These are phyloP conservation scores for Aphaenogaster floridana DNA, from an alignment of 1,140 invertebrate genomes.

Conservation along the genomic window DNA sequence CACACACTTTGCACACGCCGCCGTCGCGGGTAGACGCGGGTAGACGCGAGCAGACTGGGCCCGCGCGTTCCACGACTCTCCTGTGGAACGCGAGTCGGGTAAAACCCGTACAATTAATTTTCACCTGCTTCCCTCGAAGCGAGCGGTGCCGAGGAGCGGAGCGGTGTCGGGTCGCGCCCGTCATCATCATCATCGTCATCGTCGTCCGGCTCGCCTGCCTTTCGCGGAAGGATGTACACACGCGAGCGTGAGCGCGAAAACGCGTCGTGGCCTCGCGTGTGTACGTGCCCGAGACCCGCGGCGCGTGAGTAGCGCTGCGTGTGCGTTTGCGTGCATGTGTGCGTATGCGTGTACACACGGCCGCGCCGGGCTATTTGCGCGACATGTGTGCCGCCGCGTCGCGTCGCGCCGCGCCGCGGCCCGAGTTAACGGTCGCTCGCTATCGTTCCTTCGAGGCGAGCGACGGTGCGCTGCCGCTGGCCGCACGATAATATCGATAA, in stretches of 20 bases:
- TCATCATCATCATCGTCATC: neutral
- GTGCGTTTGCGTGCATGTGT: conserved; percentile 5
- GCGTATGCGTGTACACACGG: conserved; percentile 7
- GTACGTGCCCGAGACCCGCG: neutral
- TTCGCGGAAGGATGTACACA: conserved; percentile 23
- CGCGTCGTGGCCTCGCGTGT: neutral
- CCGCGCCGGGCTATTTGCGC: conserved; percentile 52
- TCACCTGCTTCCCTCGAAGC: conserved; percentile 80
- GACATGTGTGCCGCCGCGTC: conserved; percentile 49
- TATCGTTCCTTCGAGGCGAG: conserved; percentile 62
- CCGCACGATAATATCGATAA: conserved; percentile 58
- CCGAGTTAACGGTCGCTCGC: conserved; percentile 71
- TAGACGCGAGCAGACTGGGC: conserved; percentile 59
- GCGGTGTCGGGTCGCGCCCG: conserved; percentile 43
- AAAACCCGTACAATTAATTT: conserved; percentile 83
- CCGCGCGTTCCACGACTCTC: conserved; percentile 60
- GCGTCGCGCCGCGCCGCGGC: conserved; percentile 36
- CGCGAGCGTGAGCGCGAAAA: neutral
- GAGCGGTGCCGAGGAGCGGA: conserved; percentile 66
- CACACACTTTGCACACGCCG: conserved; percentile 63
- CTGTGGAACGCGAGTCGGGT: conserved; percentile 61
- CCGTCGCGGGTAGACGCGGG: conserved; percentile 5
- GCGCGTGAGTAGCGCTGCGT: conserved; percentile 6
- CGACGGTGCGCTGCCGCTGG: conserved; percentile 17
- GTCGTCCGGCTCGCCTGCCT: neutral